These are phyloP conservation scores for Chymomyza amoena DNA, from an alignment of 2,888 invertebrate species.

Conservation along the genomic window DNA sequence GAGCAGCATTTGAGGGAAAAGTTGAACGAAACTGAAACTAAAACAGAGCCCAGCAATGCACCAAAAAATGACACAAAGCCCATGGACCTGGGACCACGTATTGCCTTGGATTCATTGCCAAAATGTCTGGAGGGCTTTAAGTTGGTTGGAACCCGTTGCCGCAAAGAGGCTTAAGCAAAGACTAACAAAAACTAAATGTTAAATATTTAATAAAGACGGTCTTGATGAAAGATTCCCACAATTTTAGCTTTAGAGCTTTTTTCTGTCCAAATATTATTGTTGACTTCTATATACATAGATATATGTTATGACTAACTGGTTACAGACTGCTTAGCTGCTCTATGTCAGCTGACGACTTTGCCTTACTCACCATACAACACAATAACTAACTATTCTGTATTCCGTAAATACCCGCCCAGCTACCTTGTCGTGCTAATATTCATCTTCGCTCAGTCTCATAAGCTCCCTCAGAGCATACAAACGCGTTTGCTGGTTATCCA, in stretches of 20 bases:
- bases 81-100: slow-evolving; percentile 35
- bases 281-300: background rate
- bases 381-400: background rate
- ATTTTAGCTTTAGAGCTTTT: background rate
- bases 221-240: background rate
- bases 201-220: background rate
- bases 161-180: slow-evolving; percentile 34
- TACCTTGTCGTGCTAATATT: background rate
- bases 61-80: background rate
- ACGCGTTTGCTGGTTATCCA: slow-evolving; percentile 45
- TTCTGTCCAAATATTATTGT: background rate
- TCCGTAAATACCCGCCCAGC: slow-evolving; percentile 8
- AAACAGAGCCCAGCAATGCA: background rate
- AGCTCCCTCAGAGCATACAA: slow-evolving; percentile 47
- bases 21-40: background rate
- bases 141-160: slow-evolving; percentile 39
- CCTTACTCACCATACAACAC: background rate
- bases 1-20: background rate
- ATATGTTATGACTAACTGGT: background rate
- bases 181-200: background rate
- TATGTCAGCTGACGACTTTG: background rate
- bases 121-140: slow-evolving; percentile 41
- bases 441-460: slow-evolving; percentile 37
- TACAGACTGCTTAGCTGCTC: background rate
- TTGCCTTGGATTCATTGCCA: slow-evolving; percentile 45